Evolutionary conservation across 2,797 vertebrate genomes (phyloP).

Genomic region (Distichodus sexfasciatus): DNA sequence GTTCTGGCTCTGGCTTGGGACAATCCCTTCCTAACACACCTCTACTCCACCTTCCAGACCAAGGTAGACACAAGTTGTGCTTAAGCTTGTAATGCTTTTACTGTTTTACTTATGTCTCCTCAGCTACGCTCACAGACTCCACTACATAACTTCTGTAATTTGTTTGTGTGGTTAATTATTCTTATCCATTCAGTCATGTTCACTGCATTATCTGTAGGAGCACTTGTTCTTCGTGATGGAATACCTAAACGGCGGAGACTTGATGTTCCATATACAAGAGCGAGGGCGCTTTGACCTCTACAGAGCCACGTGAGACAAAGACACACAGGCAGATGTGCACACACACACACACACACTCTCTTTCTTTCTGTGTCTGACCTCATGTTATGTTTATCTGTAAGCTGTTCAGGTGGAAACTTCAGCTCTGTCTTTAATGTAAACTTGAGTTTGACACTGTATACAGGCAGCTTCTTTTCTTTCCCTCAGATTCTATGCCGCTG

Average conservation of each 20-base stretch:
- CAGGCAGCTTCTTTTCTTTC: slow-evolving; percentile 7
- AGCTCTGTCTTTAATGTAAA: not conserved
- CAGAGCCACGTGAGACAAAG: slow-evolving; percentile 84
- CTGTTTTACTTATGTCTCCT: too few species aligned
- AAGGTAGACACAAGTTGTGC: too few species aligned
- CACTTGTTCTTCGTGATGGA: slow-evolving; percentile 99
- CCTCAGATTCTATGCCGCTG: slow-evolving; percentile 92
- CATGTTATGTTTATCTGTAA: not conserved
- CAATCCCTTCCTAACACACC: slow-evolving; percentile 95
- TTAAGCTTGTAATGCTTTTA: too few species aligned
- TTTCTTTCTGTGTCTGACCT: too few species aligned
- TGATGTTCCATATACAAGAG: slow-evolving; percentile 99
- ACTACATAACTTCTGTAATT: not conserved
- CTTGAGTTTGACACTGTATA: not conserved
- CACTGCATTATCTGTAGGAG: slow-evolving; percentile 71
- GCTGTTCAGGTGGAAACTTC: not conserved
- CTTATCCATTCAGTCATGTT: not conserved
- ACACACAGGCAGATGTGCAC: not conserved
- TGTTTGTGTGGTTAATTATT: not conserved
- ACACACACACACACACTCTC: too few species aligned
- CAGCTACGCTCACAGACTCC: not conserved
- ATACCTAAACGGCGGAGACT: slow-evolving; percentile 94
- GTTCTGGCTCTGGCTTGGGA: slow-evolving; percentile 94
- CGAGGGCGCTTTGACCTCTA: slow-evolving; percentile 95
- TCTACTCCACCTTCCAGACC: slow-evolving; percentile 94